Percentiles rank a stretch among this genome's conserved stretches.
These are phyloP conservation scores for Pygocentrus nattereri DNA, from an alignment of 2,797 vertebrate genomes.

Conservation along the genomic window DNA sequence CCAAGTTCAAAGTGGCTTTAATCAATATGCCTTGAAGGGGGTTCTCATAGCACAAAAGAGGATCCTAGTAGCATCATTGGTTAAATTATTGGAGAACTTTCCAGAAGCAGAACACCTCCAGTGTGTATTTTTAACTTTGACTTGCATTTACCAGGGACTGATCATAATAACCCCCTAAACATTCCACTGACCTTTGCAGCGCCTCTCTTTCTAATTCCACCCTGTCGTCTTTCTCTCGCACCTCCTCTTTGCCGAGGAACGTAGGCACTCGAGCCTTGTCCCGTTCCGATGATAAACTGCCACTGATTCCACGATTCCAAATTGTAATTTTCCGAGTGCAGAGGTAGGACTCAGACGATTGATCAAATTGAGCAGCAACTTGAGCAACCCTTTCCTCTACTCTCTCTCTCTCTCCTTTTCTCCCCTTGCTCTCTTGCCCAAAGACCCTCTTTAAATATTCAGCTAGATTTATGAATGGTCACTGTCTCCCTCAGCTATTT, in stretches of 20 bases:
- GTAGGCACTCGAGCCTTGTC: slow-evolving; percentile 54
- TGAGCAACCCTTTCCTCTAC: slow-evolving; percentile 63
- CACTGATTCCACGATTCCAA: slow-evolving; percentile 83
- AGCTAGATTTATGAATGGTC: slow-evolving; percentile 83
- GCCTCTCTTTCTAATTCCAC: slow-evolving; percentile 35
- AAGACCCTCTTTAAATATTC: slow-evolving; percentile 85
- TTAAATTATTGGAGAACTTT: slow-evolving; percentile 6
- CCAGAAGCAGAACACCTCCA: not conserved
- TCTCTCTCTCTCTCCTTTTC: slow-evolving; percentile 38
- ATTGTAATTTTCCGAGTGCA: slow-evolving; percentile 85
- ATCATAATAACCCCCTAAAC: slow-evolving; percentile 22
- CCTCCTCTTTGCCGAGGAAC: slow-evolving; percentile 24
- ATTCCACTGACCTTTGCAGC: slow-evolving; percentile 37
- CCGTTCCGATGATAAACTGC: slow-evolving; percentile 81
- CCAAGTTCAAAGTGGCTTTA: slow-evolving; percentile 36
- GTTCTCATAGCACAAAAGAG: not conserved
- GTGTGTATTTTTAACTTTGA: slow-evolving; percentile 22
- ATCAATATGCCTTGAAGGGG: slow-evolving; percentile 31
- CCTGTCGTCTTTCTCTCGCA: slow-evolving; percentile 25
- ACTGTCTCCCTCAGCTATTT: slow-evolving; percentile 77
- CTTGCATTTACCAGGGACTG: slow-evolving; percentile 16
- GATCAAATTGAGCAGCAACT: slow-evolving; percentile 82
- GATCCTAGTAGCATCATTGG: not conserved
- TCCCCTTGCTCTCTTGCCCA: slow-evolving; percentile 63
- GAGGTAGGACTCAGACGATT: slow-evolving; percentile 82